Evolutionary conservation across 2,113 vertebrate genomes (phyloP), one percentile per base, ranked within the genome.

Genomic region (Ageneiosus marmoratus): DNA sequence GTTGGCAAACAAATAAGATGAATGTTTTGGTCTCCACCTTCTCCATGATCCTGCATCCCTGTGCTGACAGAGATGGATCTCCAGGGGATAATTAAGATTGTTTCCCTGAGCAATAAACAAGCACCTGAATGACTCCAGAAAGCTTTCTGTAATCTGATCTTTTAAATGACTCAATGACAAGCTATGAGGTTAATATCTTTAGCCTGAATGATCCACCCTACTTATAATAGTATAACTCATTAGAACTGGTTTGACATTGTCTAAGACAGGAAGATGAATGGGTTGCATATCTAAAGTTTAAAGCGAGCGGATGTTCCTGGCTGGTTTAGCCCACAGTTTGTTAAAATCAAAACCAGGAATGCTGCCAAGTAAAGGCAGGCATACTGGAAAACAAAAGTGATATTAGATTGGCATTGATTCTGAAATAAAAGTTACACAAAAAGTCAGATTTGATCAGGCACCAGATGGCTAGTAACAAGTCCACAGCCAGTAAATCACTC

Each of bases 211-310:
- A 27, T 48, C 72, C 63, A 37, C 58, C 77, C 67, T 75, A 67
- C 41, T 41, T 76, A 18, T 34, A 22, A 81, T 11, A 29, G 24
- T 72, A 81, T 74, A 77, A 77, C 62, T 83, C 60, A 80, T 81
- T 76, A 80, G 29, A 58, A 51, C 24, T 34, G 53, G 37, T 44
- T 41, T 87, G 81, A 80, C 81, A 84, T 86, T 79, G 63, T 81
- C 87, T 51, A 75, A 81, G 84, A 63, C 65, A 48, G 50, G 58
- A 80, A 62, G 83, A 73, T 46, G 60, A 79, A 90, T 89, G 84
- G 73, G 89, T 70, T 86, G 75, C 63, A 65, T 48, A 62, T 62
- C 65, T 85, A 90, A 88, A 87, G 89, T 88, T 90, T 89, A 87
- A 80, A 24, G 79, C 79, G 84, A 81, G 34, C 89, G 87, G 87